Evolutionary conservation across 2,888 invertebrate species (phyloP).

Genomic region (Chaetoderma sp.): DNA sequence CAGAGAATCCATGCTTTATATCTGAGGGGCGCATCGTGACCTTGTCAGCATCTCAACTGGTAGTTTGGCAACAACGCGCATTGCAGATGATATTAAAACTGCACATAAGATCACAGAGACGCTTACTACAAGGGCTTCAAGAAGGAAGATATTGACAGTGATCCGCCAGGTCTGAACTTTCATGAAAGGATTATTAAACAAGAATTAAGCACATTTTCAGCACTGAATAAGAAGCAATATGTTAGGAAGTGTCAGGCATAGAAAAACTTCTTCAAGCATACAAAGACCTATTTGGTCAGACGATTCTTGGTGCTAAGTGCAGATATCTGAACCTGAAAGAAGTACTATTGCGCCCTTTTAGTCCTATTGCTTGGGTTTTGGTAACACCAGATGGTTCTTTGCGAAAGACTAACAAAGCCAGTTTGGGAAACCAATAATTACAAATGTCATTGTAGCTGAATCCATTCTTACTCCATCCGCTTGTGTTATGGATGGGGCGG

Average conservation of each 20-base stretch:
- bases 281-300: constrained; percentile 6
- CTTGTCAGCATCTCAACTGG: too few species aligned
- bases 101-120: constrained; percentile 23
- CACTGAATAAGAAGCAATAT: too few species aligned
- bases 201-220: too few species aligned
- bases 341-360: constrained; percentile 24
- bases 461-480: too few species aligned
- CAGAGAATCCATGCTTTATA: background rate
- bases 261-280: constrained; percentile 16
- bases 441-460: too few species aligned
- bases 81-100: background rate
- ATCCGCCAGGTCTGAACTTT: constrained; percentile 23
- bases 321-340: constrained; percentile 21
- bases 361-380: constrained; percentile 25
- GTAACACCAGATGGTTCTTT: constrained; percentile 25
- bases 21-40: too few species aligned
- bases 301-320: too few species aligned
- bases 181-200: constrained; percentile 34
- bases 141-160: constrained; percentile 21
- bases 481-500: too few species aligned
- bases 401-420: constrained; percentile 30
- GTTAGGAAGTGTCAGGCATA: background rate
- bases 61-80: background rate
- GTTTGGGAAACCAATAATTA: background rate
- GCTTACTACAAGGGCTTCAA: constrained; percentile 29